Evolutionary conservation across 1,140 invertebrate species (phyloP).

Genomic region (Solen grandis): DNA sequence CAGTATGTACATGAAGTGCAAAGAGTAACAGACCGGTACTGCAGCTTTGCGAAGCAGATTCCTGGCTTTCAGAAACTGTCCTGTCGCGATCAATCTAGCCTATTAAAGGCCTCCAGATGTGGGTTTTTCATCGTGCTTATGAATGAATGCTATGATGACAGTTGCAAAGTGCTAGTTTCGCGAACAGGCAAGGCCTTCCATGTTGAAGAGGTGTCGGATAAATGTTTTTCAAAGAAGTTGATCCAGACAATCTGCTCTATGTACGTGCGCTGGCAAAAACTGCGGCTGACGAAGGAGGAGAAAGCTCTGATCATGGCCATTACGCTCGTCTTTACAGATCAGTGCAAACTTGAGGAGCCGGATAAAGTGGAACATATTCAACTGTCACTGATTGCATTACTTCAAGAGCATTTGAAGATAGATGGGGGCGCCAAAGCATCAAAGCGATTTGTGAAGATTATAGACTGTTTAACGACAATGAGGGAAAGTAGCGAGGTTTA

Average conservation of each 20-base stretch:
- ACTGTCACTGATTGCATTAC: constrained; percentile 18
- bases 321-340: constrained; percentile 36
- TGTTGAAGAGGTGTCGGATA: constrained; percentile 36
- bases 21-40: constrained; percentile 29
- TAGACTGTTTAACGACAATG: constrained; percentile 15
- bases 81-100: constrained; percentile 26
- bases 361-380: constrained; percentile 44
- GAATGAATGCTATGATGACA: constrained; percentile 37
- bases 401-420: constrained; percentile 6
- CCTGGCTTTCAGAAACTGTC: constrained; percentile 43
- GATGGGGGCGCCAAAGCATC: neutral
- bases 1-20: constrained; percentile 21
- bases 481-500: constrained; percentile 27
- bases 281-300: constrained; percentile 32
- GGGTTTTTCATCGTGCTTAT: constrained; percentile 48
- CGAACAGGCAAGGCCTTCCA: constrained; percentile 41
- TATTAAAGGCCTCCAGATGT: constrained; percentile 36
- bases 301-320: constrained; percentile 30
- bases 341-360: constrained; percentile 24
- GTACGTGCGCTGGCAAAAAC: constrained; percentile 31
- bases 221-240: constrained; percentile 31
- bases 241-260: neutral
- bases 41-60: constrained; percentile 38
- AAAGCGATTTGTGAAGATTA: constrained; percentile 30
- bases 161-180: constrained; percentile 3